Evolutionary conservation across 2,797 vertebrate genomes (phyloP), one percentile per base, ranked within the genome.

Genomic region (Pterois miles): DNA sequence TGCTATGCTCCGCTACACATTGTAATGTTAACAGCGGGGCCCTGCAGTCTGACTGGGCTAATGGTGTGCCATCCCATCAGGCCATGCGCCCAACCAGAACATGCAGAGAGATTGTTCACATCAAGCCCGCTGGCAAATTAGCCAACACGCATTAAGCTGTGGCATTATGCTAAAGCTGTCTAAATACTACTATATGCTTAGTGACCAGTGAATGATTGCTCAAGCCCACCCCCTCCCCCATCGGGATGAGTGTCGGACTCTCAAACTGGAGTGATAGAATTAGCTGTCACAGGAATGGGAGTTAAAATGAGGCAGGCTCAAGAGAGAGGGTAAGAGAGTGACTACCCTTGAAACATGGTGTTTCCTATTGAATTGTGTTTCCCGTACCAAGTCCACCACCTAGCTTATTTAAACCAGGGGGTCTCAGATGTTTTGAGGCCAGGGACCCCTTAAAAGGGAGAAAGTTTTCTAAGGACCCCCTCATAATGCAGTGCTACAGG

Each of bases 11-110:
- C 77, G n/a, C 80, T 84, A 85, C 90, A 89, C 93, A 91, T 89
- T 87, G 88, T 91, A 92, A 93, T 92, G 91, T 91, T 93, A 93
- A 90, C 92, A 93, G 90, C 90, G 77, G 84, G 91, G 90, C 89
- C 92, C 91, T 81, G 89, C 91, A 91, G 92, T 90, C 92, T 86
- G 89, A 93, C 89, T 86, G 85, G 85, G 89, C 92, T 94, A 93
- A 93, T 89, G 91, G 89, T 71, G 84, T 85, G 82, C 91, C 91
- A 87, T 92, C 90, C 92, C 86, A 92, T 93, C 94, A 88, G 92
- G 91, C 92, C 94, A 91, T 80, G 85, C 90, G 89, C 72, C 92
- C 90, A 92, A 94, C 89, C 91, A 88, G 89, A 94, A 94, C 93
- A 89, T 88, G 87, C 89, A 89, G 89, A 88, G 90, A 92, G 88